Base-by-base conservation (phyloP, 2,797 vertebrate genomes). In the Morus bassanus region DNA sequence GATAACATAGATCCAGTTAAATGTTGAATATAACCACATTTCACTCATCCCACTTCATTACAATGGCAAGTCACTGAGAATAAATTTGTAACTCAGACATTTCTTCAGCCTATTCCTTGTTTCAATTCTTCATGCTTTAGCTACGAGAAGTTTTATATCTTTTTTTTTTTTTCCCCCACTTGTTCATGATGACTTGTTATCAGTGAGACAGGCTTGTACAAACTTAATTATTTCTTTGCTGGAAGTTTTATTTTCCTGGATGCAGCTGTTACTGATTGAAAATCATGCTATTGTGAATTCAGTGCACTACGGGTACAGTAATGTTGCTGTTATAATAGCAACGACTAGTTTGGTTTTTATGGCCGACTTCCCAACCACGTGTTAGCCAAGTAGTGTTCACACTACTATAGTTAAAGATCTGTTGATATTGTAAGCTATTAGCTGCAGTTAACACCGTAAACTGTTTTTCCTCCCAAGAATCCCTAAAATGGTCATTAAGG, bases 1-100 rank as follows among this genome's bases (percentile, higher is more conserved):
- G 39, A 60, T 43, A 87, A 56, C n/a, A 59, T 2, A 89, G 77
- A 95, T 79, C 64, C 68, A 85, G 27, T 35, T 60, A 78, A 27
- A 83, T 93, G 68, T 50, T 80, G 93, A 88, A 95, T 64, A 68
- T 10, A 95, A 93, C 46, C 51, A 60, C 51, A 63, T 93, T 95
- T 88, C 73, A 60, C 67, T 93, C 93, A 90, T 67, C 72, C 63
- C 48, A 79, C 43, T 92, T 78, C 57, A 69, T 91, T 74, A 80
- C 50, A 77, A 23, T 17, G 28, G n/a, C 4, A 46, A 95, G 79
- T 43, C 65, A 67, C 72, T 54, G 85, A 88, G 77, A 83, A 83
- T 37, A 73, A 74, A 95, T 92, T 67, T 82, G 68, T 75, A 89
- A 75, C 64, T 70, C 54, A 89, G 65, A 69, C 57, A 70, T 80